These are phyloP conservation scores for Lathamus discolor DNA, from an alignment of 2,113 vertebrate species.

Conservation along the genomic window DNA sequence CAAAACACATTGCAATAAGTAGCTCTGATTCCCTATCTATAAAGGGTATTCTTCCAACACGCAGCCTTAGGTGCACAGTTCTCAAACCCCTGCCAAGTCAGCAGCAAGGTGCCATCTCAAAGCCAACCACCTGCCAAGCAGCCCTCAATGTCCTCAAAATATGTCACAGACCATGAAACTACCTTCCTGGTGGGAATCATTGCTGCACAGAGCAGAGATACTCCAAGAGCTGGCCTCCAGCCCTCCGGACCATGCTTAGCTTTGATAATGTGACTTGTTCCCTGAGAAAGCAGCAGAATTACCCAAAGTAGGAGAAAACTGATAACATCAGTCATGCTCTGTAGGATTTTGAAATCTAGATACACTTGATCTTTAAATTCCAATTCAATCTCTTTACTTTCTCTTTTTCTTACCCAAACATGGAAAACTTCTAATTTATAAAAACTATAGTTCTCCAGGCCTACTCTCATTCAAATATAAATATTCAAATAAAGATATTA, in stretches of 20 bases:
- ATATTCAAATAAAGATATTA: neutral
- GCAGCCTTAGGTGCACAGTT: neutral
- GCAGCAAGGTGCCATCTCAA: neutral
- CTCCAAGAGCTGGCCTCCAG: neutral
- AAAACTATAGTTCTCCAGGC: neutral
- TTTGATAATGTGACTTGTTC: neutral
- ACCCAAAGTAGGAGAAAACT: neutral
- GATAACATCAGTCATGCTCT: neutral
- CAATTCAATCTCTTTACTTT: neutral
- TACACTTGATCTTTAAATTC: neutral
- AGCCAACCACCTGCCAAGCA: neutral
- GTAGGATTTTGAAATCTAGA: neutral
- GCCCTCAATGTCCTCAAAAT: neutral
- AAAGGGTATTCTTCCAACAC: neutral
- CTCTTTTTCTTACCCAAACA: neutral
- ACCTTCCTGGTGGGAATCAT: neutral
- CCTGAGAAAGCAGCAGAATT: neutral
- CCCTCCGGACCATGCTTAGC: neutral
- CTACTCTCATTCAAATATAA: neutral
- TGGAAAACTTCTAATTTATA: neutral
- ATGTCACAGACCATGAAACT: neutral
- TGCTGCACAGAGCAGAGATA: neutral
- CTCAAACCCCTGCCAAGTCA: neutral
- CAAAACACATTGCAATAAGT: neutral
- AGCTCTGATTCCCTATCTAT: neutral